phyloP scores from a whole-genome alignment of 1,140 invertebrate genomes.

The Bactericera cockerelli region DNA sequence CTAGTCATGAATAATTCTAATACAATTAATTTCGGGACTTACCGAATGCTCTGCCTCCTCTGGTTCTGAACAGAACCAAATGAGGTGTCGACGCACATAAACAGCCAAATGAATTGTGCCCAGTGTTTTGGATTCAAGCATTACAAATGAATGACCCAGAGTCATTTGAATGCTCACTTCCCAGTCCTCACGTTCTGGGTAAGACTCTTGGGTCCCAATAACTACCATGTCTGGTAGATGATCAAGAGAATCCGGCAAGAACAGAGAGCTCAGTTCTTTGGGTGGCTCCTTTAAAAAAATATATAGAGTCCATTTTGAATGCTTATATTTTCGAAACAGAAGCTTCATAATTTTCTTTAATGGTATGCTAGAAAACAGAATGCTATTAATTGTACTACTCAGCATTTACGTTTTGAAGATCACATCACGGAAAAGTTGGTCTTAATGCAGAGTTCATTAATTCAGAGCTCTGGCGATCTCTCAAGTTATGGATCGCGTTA shows the following conservation, averaged over 20 bases:
- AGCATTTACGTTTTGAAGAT: too few relatives aligned
- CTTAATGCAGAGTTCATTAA: too few relatives aligned
- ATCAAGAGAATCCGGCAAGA: constrained; percentile 64
- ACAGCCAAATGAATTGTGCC: constrained; percentile 75
- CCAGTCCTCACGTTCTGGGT: constrained; percentile 69
- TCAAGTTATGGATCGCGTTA: too few relatives aligned
- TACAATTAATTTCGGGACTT: too few relatives aligned
- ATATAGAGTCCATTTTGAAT: too few relatives aligned
- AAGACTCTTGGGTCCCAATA: constrained; percentile 85
- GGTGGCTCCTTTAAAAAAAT: constrained; percentile 32
- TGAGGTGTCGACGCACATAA: constrained; percentile 74
- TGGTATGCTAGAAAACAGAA: too few relatives aligned
- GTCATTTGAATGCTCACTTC: constrained; percentile 81
- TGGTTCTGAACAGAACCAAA: constrained; percentile 71
- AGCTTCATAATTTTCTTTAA: too few relatives aligned
- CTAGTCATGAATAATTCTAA: too few relatives aligned
- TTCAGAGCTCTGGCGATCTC: too few relatives aligned
- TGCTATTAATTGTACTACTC: too few relatives aligned
- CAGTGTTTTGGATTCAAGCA: constrained; percentile 62
- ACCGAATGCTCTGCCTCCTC: constrained; percentile 18
- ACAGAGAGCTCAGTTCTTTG: constrained; percentile 64
- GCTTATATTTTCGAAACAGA: too few relatives aligned
- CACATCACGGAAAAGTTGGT: too few relatives aligned
- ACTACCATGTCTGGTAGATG: constrained; percentile 80
- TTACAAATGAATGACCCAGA: constrained; percentile 73